Percentiles rank a stretch among this genome's conserved stretches.
Evolutionary conservation across 2,888 invertebrate species (phyloP).

Genomic region (Drosophila conformis): DNA sequence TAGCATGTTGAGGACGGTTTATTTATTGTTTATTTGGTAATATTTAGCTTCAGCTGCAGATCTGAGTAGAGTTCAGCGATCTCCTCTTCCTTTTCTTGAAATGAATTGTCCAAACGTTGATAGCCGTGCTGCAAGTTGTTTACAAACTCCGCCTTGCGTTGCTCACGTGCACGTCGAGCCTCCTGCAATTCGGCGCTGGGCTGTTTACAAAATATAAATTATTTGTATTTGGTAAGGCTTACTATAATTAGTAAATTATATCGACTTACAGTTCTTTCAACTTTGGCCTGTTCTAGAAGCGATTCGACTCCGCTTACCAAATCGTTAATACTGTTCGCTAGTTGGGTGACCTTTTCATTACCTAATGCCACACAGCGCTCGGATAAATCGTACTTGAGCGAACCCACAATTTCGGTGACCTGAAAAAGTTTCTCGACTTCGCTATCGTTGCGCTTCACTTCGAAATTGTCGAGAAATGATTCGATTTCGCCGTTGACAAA

Average conservation of each 20-base stretch:
- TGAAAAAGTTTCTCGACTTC: conserved; percentile 93
- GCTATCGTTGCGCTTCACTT: conserved; percentile 91
- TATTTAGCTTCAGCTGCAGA: conserved; percentile 90
- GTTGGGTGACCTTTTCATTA: conserved; percentile 56
- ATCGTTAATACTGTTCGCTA: conserved; percentile 59
- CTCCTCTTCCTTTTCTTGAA: conserved; percentile 92
- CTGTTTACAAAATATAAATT: conserved; percentile 33
- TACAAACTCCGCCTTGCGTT: conserved; percentile 91
- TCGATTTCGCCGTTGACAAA: conserved; percentile 94
- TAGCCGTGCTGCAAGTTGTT: conserved; percentile 92
- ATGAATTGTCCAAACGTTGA: conserved; percentile 90
- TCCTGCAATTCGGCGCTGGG: conserved; percentile 52
- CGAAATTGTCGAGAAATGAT: conserved; percentile 93
- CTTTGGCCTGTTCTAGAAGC: conserved; percentile 60
- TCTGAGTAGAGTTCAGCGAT: conserved; percentile 90
- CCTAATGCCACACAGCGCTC: conserved; percentile 88
- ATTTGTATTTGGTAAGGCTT: background rate
- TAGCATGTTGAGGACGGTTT: conserved; percentile 76
- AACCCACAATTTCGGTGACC: conserved; percentile 91
- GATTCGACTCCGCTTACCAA: conserved; percentile 59
- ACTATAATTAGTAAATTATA: background rate
- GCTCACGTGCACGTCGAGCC: conserved; percentile 86
- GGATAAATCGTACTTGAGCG: conserved; percentile 91
- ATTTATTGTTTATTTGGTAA: conserved; percentile 80
- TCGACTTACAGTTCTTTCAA: conserved; percentile 52